Evolutionary conservation across 2,113 vertebrate genomes (phyloP), one percentile per base, ranked within the genome.

Genomic region (Syngnathus scovelli): DNA sequence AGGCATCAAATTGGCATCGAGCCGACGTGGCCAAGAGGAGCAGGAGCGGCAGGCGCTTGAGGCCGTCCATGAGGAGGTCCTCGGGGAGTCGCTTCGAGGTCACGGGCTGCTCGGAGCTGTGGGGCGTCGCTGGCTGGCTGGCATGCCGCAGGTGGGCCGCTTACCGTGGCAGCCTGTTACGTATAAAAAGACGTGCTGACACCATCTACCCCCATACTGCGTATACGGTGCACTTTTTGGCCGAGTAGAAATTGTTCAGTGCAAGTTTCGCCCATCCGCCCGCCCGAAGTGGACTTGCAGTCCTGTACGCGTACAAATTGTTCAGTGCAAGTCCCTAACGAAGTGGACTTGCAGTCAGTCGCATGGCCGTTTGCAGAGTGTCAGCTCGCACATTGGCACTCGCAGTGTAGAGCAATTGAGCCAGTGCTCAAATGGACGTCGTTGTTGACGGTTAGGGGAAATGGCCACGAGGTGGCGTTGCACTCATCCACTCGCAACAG

Each of bases 1-100:
- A 99, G 80, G 88, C 90, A 68, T 95, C 92, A 44, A 94, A 97
- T 83, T 93, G 92, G 64, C 89, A 89, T 91, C 75, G 78, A 67
- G 58, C 11, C 6, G 89, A 58, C 27, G 81, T 90, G 82, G 86
- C 89, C 77, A 94, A 75, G 61, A 94, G 71, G 54, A 94, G 75
- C 4, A 90, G 89, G 85, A 90, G 89, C 88, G 90, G 90, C 85
- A 55, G 1, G 41, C 75, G 55, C 10, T 0, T 72, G 83, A 83
- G 86, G 86, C 85, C 88, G 5, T 62, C 37, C 48, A 66, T 52
- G 64, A 36, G 10, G 13, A 46, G 46, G 44, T 61, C 9, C n/a
- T 52, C 63, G 27, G 49, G 36, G 59, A 33, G 15, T 5, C 9
- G 44, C 5, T 13, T 13, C 15, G 52, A 21, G n/a, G n/a, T 10